Conservation (phyloP, 2,113 vertebrate genomes). For the Pterocles burchelli region DNA sequence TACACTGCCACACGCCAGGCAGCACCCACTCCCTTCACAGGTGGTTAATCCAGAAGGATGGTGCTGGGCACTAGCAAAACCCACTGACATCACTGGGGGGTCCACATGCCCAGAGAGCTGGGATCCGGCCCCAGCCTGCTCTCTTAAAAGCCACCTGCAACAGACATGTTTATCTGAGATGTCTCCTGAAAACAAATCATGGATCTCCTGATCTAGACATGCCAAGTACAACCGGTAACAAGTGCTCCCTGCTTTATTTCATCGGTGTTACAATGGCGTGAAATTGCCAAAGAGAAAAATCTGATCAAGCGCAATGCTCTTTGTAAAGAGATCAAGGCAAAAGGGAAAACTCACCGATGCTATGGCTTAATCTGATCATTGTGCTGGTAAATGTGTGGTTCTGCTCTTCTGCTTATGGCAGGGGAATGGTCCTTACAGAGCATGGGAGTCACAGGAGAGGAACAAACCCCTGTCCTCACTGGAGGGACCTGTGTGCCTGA, state of each 20-base stretch:
- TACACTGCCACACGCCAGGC: background rate
- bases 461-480: background rate
- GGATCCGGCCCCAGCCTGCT: background rate
- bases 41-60: background rate
- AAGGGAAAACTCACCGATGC: background rate
- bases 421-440: background rate
- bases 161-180: background rate
- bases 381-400: background rate
- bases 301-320: background rate
- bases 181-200: background rate
- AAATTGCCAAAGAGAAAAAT: constrained; percentile 13
- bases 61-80: background rate
- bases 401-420: background rate
- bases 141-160: background rate
- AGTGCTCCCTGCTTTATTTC: background rate
- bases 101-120: background rate
- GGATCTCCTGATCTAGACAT: background rate
- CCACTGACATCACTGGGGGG: background rate
- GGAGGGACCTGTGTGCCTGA: background rate
- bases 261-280: background rate
- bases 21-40: background rate
- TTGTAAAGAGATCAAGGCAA: background rate
- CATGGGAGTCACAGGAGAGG: background rate
- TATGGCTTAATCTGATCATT: background rate
- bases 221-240: background rate